Conservation (phyloP, 1,140 invertebrate species). For the Pissodes strobi region DNA sequence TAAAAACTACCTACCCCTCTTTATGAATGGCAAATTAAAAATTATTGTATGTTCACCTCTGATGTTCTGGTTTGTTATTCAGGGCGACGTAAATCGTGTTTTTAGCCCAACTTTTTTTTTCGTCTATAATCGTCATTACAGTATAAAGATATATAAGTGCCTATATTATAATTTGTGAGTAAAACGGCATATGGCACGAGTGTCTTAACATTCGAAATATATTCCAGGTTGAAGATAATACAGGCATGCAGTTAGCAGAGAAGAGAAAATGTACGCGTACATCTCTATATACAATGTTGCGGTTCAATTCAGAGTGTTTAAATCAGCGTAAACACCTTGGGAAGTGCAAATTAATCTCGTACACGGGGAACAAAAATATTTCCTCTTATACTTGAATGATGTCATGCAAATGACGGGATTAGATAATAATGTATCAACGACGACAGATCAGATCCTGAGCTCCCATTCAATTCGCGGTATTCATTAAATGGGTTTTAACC, state of each 20-base stretch:
- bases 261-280: constrained; percentile 26
- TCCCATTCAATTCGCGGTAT: background rate
- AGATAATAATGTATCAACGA: constrained; percentile 21
- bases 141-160: too few relatives aligned
- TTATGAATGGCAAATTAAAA: too few relatives aligned
- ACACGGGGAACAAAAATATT: constrained; percentile 34
- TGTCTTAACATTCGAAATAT: constrained; percentile 6
- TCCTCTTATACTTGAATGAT: constrained; percentile 28
- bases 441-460: background rate
- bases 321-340: constrained; percentile 34
- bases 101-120: too few relatives aligned
- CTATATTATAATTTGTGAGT: constrained; percentile 22
- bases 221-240: constrained; percentile 22
- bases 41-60: too few relatives aligned
- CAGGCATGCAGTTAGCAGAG: constrained; percentile 15
- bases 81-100: too few relatives aligned
- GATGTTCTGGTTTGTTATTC: too few relatives aligned
- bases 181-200: constrained; percentile 8
- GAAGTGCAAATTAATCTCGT: constrained; percentile 35
- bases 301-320: constrained; percentile 29
- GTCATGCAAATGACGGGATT: constrained; percentile 34
- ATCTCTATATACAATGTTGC: constrained; percentile 31
- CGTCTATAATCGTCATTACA: too few relatives aligned
- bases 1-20: too few relatives aligned
- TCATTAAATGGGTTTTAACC: background rate